A percentile compares a stretch with the other conserved stretches of the same genome.
phyloP scores from a whole-genome alignment of 2,888 invertebrate genomes.

The Andrena trimmerana region DNA sequence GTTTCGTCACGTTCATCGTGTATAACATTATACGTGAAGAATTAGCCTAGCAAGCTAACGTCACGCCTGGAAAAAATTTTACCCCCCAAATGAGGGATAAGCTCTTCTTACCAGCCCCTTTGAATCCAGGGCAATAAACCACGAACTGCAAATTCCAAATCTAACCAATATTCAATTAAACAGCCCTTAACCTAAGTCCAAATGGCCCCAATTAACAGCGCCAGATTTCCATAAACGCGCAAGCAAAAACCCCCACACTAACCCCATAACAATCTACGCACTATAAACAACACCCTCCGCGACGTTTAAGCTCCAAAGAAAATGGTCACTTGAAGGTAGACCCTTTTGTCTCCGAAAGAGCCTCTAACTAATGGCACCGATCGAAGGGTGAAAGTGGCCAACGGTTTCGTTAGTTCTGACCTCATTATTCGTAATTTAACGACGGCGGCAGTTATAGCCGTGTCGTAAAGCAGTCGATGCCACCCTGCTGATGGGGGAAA shows the following conservation, averaged over 20 bases:
- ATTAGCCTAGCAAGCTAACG: too few relatives aligned
- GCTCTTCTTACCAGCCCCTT: too few relatives aligned
- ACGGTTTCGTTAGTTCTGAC: neutral
- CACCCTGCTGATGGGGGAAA: neutral
- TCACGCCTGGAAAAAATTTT: too few relatives aligned
- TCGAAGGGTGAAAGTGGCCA: constrained; percentile 6
- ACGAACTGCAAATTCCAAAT: too few relatives aligned
- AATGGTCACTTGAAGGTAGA: neutral
- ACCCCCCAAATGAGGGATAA: too few relatives aligned
- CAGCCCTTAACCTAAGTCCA: too few relatives aligned
- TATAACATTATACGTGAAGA: too few relatives aligned
- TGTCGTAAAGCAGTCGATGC: constrained; percentile 32
- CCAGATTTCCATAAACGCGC: too few relatives aligned
- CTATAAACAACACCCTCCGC: neutral
- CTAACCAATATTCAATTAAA: too few relatives aligned
- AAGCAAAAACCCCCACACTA: neutral
- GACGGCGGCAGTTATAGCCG: neutral
- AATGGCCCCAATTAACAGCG: too few relatives aligned
- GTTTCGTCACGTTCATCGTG: too few relatives aligned
- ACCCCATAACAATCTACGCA: neutral
- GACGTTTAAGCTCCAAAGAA: neutral
- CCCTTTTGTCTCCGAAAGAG: neutral
- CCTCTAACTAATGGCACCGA: neutral
- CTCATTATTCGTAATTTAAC: constrained; percentile 19
- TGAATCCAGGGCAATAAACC: too few relatives aligned